phyloP scores from a whole-genome alignment of 2,797 vertebrate genomes.

The Antrozous pallidus region DNA sequence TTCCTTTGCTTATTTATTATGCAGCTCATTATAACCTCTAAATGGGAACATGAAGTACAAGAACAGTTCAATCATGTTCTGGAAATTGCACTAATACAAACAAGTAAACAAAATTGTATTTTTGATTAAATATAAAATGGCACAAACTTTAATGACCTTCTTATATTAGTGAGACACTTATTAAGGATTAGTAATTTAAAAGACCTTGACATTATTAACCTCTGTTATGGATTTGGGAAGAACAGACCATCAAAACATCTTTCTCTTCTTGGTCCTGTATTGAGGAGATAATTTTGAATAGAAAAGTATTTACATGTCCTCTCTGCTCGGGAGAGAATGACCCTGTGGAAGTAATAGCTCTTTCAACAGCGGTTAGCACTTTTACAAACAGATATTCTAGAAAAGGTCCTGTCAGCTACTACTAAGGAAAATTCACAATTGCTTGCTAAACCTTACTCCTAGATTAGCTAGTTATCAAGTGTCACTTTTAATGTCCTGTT shows the following conservation, averaged over 20 bases:
- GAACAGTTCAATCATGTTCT: constrained; percentile 30
- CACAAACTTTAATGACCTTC: constrained; percentile 17
- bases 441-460: not conserved
- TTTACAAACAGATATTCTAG: not conserved
- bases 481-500: not conserved
- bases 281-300: not conserved
- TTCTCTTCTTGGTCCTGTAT: not conserved
- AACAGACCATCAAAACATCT: not conserved
- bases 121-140: constrained; percentile 33
- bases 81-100: constrained; percentile 37
- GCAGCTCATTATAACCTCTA: constrained; percentile 17
- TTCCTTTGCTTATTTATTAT: constrained; percentile 28
- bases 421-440: not conserved
- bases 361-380: not conserved
- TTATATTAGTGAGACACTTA: constrained; percentile 40
- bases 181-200: constrained; percentile 44
- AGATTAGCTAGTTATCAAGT: not conserved
- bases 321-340: not conserved
- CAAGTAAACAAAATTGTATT: constrained; percentile 24
- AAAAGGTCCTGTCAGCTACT: not conserved
- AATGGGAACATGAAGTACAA: constrained; percentile 4
- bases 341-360: not conserved
- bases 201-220: not conserved
- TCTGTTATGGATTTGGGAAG: not conserved
- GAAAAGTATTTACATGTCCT: not conserved